These are phyloP conservation scores for Flexamia atlantica DNA, from an alignment of 2,888 invertebrate species.

Conservation along the genomic window DNA sequence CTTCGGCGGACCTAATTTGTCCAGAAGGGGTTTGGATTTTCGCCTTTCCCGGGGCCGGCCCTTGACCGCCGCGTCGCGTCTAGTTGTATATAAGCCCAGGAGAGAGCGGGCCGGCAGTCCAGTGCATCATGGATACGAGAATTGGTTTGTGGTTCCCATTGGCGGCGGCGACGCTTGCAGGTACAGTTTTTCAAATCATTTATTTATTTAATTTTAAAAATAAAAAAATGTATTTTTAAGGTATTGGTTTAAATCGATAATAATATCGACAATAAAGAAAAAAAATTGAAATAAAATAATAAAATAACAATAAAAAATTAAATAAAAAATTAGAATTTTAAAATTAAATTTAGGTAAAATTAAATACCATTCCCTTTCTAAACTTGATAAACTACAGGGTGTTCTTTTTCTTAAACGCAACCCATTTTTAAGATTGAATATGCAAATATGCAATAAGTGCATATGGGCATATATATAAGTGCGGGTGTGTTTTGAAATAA, in stretches of 20 bases:
- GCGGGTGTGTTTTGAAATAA: no score
- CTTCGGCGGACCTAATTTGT: no score
- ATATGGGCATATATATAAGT: no score
- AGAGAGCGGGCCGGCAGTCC: neutral
- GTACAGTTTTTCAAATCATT: neutral
- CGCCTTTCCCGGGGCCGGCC: constrained; percentile 12
- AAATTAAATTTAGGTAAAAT: neutral
- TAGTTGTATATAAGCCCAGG: constrained; percentile 7
- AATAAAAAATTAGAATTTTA: neutral
- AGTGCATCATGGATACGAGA: constrained; percentile 8
- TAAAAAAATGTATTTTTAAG: neutral
- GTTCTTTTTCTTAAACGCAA: no score
- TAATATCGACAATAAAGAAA: neutral
- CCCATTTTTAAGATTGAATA: no score
- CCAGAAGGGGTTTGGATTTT: no score
- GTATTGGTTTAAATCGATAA: neutral
- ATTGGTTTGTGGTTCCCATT: neutral
- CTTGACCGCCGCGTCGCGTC: neutral
- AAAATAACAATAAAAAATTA: neutral
- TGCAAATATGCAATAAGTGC: no score
- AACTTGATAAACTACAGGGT: no score
- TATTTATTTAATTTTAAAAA: neutral
- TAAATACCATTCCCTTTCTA: neutral
- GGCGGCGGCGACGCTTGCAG: neutral
- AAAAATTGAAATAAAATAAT: neutral